A percentile compares a stretch with the other conserved stretches of the same genome.
Evolutionary conservation across 1,140 invertebrate species (phyloP).

Genomic region (Heliothis subflexa): DNA sequence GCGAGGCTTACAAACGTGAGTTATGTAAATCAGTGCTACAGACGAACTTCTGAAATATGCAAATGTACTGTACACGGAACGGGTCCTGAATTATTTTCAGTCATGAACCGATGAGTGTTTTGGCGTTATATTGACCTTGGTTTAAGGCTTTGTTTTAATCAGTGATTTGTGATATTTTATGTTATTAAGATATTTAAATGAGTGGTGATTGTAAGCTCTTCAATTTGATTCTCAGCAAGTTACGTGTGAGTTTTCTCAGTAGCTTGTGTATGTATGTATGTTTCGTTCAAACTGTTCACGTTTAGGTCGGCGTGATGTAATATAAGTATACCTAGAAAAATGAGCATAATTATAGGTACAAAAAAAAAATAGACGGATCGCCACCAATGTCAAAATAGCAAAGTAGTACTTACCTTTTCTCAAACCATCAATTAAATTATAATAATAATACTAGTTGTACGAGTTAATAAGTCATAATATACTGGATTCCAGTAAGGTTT

Average conservation of each 20-base stretch:
- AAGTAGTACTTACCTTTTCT: too few relatives aligned
- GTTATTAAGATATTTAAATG: background rate
- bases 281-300: too few relatives aligned
- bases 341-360: too few relatives aligned
- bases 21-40: constrained; percentile 52
- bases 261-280: too few relatives aligned
- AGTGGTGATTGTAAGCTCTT: background rate
- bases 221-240: too few relatives aligned
- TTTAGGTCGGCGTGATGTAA: too few relatives aligned
- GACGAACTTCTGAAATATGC: constrained; percentile 38
- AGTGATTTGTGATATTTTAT: background rate
- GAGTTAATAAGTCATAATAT: background rate
- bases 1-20: constrained; percentile 46
- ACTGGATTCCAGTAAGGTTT: background rate
- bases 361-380: too few relatives aligned
- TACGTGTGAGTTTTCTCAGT: too few relatives aligned
- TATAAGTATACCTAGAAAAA: too few relatives aligned
- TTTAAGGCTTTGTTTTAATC: constrained; percentile 14
- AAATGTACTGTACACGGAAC: constrained; percentile 33
- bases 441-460: too few relatives aligned
- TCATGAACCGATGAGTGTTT: constrained; percentile 39
- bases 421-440: too few relatives aligned
- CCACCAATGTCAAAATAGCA: too few relatives aligned
- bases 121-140: constrained; percentile 36
- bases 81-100: constrained; percentile 37